Base-by-base conservation (phyloP, 2,113 vertebrate species). In the Rhabdornis inornatus region DNA sequence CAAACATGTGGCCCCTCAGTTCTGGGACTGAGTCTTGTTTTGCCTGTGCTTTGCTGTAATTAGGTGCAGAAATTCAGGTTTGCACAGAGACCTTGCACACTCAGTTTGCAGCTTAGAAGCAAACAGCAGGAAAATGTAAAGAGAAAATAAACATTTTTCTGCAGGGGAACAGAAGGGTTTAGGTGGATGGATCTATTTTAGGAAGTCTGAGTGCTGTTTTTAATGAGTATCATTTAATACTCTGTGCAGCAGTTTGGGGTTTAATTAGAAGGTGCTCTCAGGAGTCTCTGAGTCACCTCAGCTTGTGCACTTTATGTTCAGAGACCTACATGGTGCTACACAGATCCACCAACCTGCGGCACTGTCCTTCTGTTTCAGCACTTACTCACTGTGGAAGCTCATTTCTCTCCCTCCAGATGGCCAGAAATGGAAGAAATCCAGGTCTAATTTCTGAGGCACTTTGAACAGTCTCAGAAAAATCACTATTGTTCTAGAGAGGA, bases 351-450 rank as follows among this genome's bases (percentile, higher is more conserved):
- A 77, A 90, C 90, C 88, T 86, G 92, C 53, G 31, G 90, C 96
- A 94, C 88, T 89, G 4, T 70, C 90, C 83, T 95, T 91, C 95
- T 89, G 87, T 70, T 90, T 61, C 76, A 57, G 40, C 23, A 19
- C 92, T 90, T 86, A 25, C 53, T 87, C 87, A 66, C 83, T 0
- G 1, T 90, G 83, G 79, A 95, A 87, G 88, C 72, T 95, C 92
- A 53, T 94, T 97, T 96, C 90, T 92, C 64, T 93, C 69, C 88
- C 92, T 96, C 95, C 96, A 97, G 95, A 96, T 96, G 95, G 95
- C 85, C 94, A 89, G 83, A 95, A 90, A 93, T 96, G 95, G 95
- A 97, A 90, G 83, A 89, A 92, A 69, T 94, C 96, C 95, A 97
- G 88, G 90, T 96, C 88, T 95, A 75, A 95, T 97, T 96, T 97